A percentile compares a stretch with the other conserved stretches of the same genome.
Conservation (phyloP, 1,140 invertebrate species). For the Yoshiicerus persimilis region DNA sequence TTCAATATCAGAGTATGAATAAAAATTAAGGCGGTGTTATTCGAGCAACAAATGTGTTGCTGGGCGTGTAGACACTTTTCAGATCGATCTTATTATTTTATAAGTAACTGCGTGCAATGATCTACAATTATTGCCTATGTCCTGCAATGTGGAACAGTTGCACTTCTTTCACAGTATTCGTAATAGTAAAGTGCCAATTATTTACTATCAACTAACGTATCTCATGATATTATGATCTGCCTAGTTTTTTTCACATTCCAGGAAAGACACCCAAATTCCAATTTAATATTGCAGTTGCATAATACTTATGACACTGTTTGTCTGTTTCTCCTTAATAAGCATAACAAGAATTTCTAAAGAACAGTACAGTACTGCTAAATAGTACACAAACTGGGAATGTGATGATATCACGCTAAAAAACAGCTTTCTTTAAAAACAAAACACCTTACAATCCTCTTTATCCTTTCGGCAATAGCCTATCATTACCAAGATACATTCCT, state of each 20-base stretch:
- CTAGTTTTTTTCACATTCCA: neutral
- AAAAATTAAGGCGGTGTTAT: no score
- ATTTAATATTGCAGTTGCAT: neutral
- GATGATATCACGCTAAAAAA: neutral
- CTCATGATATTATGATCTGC: neutral
- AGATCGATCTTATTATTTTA: neutral
- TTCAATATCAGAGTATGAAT: no score
- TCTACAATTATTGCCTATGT: neutral
- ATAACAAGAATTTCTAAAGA: neutral
- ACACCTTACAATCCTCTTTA: neutral
- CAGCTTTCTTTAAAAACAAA: neutral
- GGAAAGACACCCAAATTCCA: neutral
- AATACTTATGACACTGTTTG: neutral
- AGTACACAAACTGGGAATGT: neutral
- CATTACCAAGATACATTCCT: neutral
- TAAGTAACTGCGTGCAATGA: neutral
- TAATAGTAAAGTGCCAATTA: neutral
- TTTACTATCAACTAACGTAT: no score
- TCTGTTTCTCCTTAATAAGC: neutral
- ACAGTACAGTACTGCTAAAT: neutral
- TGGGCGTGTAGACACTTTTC: neutral
- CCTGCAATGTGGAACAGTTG: neutral
- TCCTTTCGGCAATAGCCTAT: constrained; percentile 2
- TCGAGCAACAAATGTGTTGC: neutral
- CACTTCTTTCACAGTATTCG: neutral